A percentile compares a stretch with the other conserved stretches of the same genome.
Evolutionary conservation across 2,888 invertebrate species (phyloP).

Genomic region (Lithophane leautieri): DNA sequence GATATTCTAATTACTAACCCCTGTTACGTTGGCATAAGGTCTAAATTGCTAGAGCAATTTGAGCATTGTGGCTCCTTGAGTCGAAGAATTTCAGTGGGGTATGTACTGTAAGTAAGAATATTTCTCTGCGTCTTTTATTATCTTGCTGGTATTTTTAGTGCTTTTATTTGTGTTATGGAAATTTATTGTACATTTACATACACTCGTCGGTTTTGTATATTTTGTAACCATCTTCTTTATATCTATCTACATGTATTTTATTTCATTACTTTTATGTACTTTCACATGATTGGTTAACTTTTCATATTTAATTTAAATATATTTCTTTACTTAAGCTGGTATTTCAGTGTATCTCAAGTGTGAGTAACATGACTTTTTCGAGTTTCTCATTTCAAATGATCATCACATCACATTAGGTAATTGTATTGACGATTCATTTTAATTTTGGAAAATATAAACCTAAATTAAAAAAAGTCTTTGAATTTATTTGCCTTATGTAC

Average conservation of each 20-base stretch:
- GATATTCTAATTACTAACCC: slow-evolving; percentile 14
- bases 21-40: slow-evolving; percentile 1
- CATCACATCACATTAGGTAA: too few species aligned
- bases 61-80: background rate
- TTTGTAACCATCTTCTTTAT: background rate
- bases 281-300: background rate
- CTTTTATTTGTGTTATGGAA: slow-evolving; percentile 18
- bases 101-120: slow-evolving; percentile 7
- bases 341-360: background rate
- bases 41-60: slow-evolving; percentile 9
- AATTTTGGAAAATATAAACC: background rate
- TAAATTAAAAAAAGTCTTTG: background rate
- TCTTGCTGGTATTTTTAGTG: slow-evolving; percentile 30
- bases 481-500: too few species aligned
- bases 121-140: slow-evolving; percentile 23
- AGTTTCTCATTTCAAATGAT: too few species aligned
- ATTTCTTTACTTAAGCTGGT: background rate
- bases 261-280: background rate
- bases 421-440: too few species aligned
- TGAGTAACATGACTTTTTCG: too few species aligned
- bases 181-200: slow-evolving; percentile 17
- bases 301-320: background rate
- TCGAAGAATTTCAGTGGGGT: slow-evolving; percentile 14
- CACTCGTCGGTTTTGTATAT: background rate
- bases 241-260: too few species aligned